These are phyloP conservation scores for Cynoglossus semilaevis DNA, from an alignment of 2,113 vertebrate species.

Conservation along the genomic window DNA sequence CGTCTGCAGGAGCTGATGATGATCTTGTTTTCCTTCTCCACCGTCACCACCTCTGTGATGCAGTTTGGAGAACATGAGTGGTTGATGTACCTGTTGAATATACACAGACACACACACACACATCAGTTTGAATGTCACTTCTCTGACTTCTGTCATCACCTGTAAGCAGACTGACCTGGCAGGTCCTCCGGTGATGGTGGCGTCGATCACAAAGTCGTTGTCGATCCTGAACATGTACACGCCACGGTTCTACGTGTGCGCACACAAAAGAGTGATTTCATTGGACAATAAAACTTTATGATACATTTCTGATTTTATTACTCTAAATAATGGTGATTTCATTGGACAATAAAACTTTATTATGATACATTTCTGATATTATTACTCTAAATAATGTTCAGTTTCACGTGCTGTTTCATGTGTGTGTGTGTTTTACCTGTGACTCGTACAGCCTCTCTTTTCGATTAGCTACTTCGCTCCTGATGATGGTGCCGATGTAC, in stretches of 20 bases:
- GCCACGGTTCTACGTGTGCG: constrained; percentile 85
- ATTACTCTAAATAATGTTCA: no score
- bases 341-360: no score
- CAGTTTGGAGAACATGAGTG: constrained; percentile 97
- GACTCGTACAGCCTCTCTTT: constrained; percentile 96
- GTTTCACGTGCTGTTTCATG: no score
- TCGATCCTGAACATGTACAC: constrained; percentile 99
- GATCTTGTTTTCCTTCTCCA: constrained; percentile 96
- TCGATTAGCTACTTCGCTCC: constrained; percentile 94
- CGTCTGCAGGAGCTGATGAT: constrained; percentile 96
- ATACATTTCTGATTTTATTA: no score
- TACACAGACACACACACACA: not conserved
- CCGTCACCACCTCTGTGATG: constrained; percentile 93
- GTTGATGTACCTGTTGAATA: constrained; percentile 89
- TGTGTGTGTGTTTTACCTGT: no score
- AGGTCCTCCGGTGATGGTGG: constrained; percentile 94
- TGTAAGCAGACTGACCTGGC: constrained; percentile 73
- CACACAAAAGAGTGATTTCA: not conserved
- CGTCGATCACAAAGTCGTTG: constrained; percentile 93
- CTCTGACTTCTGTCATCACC: not conserved
- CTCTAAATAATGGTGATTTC: no score
- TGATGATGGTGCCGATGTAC: constrained; percentile 96
- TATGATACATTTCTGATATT: no score
- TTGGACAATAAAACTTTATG: not conserved
- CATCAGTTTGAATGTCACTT: no score